Evolutionary conservation across 2,113 vertebrate genomes (phyloP), one percentile per base, ranked within the genome.

Genomic region (Chaetodon trifascialis): DNA sequence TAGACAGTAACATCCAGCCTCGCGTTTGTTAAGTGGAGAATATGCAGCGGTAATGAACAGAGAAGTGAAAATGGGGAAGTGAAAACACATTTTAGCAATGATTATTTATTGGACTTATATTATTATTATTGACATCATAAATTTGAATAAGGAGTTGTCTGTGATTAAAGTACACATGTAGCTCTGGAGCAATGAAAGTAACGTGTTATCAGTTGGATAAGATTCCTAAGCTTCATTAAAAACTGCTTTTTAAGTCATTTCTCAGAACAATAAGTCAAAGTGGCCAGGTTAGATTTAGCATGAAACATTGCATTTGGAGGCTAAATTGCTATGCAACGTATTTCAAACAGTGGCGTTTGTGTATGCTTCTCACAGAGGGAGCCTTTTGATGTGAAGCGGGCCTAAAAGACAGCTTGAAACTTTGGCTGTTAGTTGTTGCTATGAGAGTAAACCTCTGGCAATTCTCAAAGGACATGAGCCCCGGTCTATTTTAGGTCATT

Each of bases 401-500:
- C 76, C 63, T 54, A 3, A 64, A 86, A 80, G 49, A 73, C 62
- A 68, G 72, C 70, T 62, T 21, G 11, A 80, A 87, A 76, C 60
- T 42, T 88, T 76, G 60, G 76, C 76, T 81, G 76, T 84, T 82
- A 36, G 21, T 84, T 59, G 73, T 84, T 82, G 78, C 80, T 79
- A 76, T 86, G 85, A 86, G 80, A 90, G 85, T 76, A 88, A 88
- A 92, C 88, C 84, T 90, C 86, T 85, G 80, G 84, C 76, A 84
- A 77, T 86, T 92, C 86, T 87, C 88, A 88, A 86, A 88, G 74
- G 89, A 90, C 86, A 80, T 80, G 69, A 88, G 75, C 85, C 83
- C 75, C n/a, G 21, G 40, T 83, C 90, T 94, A 92, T 93, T 93
- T 92, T 84, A 75, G 89, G 85, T 79, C 73, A 47, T 91, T 90